Conservation (phyloP, 2,888 invertebrate genomes). For the Carpatolechia fugitivella region DNA sequence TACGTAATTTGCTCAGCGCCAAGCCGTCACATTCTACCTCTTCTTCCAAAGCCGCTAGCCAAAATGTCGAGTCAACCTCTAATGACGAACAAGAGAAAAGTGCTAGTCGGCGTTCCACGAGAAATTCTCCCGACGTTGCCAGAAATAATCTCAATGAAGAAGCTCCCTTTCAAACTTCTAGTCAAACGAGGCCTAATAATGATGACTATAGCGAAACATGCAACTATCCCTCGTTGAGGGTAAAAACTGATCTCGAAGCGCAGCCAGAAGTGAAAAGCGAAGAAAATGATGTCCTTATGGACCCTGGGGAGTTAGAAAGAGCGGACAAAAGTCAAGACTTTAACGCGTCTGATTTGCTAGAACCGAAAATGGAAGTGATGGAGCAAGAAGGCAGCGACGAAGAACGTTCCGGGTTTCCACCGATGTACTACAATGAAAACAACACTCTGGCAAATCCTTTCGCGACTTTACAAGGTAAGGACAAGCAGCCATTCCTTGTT, state of each 20-base stretch:
- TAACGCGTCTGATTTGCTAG: conserved; percentile 69
- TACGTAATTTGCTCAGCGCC: conserved; percentile 78
- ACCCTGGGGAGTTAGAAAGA: conserved; percentile 65
- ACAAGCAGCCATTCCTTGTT: neutral
- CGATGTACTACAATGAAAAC: conserved; percentile 66
- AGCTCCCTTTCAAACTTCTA: conserved; percentile 77
- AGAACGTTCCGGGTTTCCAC: conserved; percentile 73
- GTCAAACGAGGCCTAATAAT: conserved; percentile 79
- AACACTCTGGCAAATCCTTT: conserved; percentile 73
- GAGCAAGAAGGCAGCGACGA: conserved; percentile 85
- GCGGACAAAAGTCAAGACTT: conserved; percentile 68
- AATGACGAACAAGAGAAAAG: conserved; percentile 70
- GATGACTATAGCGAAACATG: conserved; percentile 75
- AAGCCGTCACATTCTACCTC: conserved; percentile 75
- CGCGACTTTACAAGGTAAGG: conserved; percentile 61
- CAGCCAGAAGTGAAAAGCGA: conserved; percentile 72
- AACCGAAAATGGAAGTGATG: conserved; percentile 86
- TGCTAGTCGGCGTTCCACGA: conserved; percentile 67
- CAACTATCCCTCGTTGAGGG: conserved; percentile 72
- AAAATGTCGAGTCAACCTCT: conserved; percentile 72
- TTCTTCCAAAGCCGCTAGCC: conserved; percentile 79
- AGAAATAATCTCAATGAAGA: conserved; percentile 78
- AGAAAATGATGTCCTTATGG: conserved; percentile 70
- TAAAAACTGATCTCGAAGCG: conserved; percentile 78
- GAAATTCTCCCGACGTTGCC: conserved; percentile 78